Conservation (phyloP, 2,113 vertebrate genomes). For the Canis aureus region DNA sequence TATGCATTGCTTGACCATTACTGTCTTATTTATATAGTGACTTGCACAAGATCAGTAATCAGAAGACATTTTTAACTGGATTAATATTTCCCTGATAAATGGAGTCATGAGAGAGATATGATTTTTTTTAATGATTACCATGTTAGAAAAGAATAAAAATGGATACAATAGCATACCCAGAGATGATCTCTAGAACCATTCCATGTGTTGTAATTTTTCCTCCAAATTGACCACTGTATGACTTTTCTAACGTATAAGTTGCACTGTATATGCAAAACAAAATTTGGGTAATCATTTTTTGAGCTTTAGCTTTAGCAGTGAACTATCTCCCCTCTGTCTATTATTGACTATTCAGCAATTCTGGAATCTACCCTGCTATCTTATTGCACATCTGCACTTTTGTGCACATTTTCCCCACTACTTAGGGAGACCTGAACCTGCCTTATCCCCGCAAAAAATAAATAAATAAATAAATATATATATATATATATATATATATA, state of each 20-base stretch:
- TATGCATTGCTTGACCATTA: not conserved
- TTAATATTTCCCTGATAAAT: not conserved
- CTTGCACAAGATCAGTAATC: not conserved
- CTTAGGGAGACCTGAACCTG: not conserved
- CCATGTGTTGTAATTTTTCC: not conserved
- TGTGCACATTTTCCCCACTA: not conserved
- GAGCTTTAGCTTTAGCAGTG: not conserved
- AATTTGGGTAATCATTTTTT: not conserved
- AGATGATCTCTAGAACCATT: not conserved
- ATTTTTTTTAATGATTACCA: not conserved
- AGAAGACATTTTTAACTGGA: not conserved
- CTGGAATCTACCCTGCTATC: not conserved
- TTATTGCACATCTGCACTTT: not conserved
- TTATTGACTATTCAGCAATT: not conserved
- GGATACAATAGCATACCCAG: not conserved
- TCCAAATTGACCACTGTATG: not conserved
- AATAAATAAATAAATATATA: too few species aligned
- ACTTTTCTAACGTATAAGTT: not conserved
- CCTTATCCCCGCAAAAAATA: not conserved
- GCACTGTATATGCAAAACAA: not conserved
- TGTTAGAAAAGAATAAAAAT: not conserved
- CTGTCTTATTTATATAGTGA: not conserved
- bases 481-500: too few species aligned
- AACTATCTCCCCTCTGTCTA: not conserved
- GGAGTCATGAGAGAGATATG: not conserved